phyloP scores from a whole-genome alignment of 2,797 vertebrate species.

The Hozukius guyotensis region DNA sequence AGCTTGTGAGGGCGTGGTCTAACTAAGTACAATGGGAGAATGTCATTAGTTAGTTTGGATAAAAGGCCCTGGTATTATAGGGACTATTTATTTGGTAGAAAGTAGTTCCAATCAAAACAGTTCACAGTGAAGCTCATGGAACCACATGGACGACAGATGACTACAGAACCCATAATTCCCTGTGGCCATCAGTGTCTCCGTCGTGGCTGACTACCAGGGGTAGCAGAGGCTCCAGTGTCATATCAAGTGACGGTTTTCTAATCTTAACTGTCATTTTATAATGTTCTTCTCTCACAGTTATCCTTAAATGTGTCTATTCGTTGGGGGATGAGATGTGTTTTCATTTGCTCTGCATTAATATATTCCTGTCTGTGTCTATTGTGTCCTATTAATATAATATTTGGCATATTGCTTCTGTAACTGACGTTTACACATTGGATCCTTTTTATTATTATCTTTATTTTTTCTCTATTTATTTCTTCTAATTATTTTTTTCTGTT shows the following conservation, averaged over 20 bases:
- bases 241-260: constrained; percentile 74
- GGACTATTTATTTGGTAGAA: background rate
- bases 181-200: background rate
- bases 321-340: background rate
- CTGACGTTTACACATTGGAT: background rate
- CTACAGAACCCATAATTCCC: constrained; percentile 16
- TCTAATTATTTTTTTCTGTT: too few relatives aligned
- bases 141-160: background rate
- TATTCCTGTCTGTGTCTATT: background rate
- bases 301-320: constrained; percentile 19
- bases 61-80: background rate
- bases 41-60: background rate
- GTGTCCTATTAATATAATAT: too few relatives aligned
- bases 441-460: background rate
- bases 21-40: background rate
- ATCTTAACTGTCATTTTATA: constrained; percentile 66
- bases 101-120: background rate
- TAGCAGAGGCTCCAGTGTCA: constrained; percentile 10
- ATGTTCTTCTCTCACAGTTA: constrained; percentile 27
- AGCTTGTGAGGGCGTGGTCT: background rate
- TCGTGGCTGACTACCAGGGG: constrained; percentile 8
- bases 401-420: background rate
- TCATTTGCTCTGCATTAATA: background rate
- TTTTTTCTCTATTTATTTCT: background rate
- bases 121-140: background rate